Evolutionary conservation across 1,140 invertebrate species (phyloP).

Genomic region (Caenorhabditis brenneri): DNA sequence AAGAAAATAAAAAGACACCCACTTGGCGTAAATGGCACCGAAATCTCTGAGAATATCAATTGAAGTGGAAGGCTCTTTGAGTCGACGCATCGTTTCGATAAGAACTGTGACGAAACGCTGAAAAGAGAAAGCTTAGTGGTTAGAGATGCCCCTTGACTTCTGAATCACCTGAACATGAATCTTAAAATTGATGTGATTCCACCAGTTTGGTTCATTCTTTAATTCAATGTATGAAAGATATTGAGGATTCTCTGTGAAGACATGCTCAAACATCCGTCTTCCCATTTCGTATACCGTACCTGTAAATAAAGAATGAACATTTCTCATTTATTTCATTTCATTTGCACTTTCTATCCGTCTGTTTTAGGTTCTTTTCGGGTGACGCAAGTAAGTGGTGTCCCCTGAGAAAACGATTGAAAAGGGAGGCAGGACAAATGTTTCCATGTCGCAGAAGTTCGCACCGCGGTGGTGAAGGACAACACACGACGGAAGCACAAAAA

Average conservation of each 20-base stretch:
- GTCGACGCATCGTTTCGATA: slow-evolving; percentile 46
- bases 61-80: slow-evolving; percentile 47
- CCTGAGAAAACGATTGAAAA: neutral
- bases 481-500: neutral
- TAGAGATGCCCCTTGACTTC: neutral
- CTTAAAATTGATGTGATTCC: slow-evolving; percentile 51
- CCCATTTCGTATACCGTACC: slow-evolving; percentile 53
- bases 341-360: neutral
- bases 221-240: slow-evolving; percentile 47
- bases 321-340: too few species aligned
- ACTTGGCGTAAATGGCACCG: slow-evolving; percentile 48
- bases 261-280: slow-evolving; percentile 41
- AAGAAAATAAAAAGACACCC: neutral
- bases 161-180: slow-evolving; percentile 50
- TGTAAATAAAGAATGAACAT: neutral
- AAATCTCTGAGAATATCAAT: slow-evolving; percentile 52
- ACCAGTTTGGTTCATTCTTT: slow-evolving; percentile 46
- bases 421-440: slow-evolving; percentile 28
- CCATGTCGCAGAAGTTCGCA: neutral
- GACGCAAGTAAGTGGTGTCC: slow-evolving; percentile 23
- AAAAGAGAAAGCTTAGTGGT: neutral
- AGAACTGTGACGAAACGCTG: slow-evolving; percentile 51
- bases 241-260: slow-evolving; percentile 45
- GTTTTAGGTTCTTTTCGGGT: neutral
- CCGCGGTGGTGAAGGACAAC: neutral